Conservation (phyloP, 2,888 invertebrate species). For the Limenitis arthemis region DNA sequence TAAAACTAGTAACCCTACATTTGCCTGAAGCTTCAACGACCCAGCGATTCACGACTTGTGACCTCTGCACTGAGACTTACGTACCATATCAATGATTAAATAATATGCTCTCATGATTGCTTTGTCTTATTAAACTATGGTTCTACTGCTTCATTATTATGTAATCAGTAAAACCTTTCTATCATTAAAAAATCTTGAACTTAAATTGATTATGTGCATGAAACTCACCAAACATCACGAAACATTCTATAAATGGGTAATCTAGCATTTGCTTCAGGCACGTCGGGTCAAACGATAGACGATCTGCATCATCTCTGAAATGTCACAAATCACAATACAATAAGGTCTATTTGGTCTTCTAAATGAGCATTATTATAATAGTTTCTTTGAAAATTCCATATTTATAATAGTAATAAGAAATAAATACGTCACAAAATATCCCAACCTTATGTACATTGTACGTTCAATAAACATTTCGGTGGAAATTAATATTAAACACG, state of each 20-base stretch:
- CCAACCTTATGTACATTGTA: no score
- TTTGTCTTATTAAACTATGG: no score
- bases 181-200: background rate
- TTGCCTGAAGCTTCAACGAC: constrained; percentile 14
- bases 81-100: constrained; percentile 5
- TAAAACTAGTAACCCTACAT: constrained; percentile 10
- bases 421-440: no score
- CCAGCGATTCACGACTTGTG: constrained; percentile 16
- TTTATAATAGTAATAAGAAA: no score
- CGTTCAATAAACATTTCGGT: no score
- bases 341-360: background rate
- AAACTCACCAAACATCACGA: constrained; percentile 1
- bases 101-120: background rate
- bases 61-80: constrained; percentile 8
- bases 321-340: background rate
- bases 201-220: background rate
- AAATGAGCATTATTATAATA: background rate
- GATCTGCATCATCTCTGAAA: constrained; percentile 44
- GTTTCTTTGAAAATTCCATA: no score
- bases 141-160: no score
- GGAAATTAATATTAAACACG: no score
- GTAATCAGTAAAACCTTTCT: background rate
- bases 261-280: constrained; percentile 3
- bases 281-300: constrained; percentile 39
- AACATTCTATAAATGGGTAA: constrained; percentile 3